Base-by-base conservation (phyloP, 2,113 vertebrate genomes). In the Mandrillus leucophaeus region DNA sequence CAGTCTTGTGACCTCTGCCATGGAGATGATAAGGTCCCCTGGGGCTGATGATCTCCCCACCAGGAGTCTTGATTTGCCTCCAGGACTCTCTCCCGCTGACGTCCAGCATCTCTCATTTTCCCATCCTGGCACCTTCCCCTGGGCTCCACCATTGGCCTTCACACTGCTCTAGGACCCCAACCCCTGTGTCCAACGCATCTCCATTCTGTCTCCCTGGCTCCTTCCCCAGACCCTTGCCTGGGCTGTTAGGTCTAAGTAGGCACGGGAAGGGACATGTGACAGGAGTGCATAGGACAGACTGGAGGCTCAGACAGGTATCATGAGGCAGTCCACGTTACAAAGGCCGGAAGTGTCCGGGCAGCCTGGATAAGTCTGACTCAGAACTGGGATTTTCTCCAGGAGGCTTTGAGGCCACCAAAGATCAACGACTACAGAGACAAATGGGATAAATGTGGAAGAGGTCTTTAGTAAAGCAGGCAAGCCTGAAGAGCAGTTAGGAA, bases 111-210 rank as follows among this genome's bases (percentile, higher is more conserved):
- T 35, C 27, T 35, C 14, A 61, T 61, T 13, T 22, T 48, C 35
- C 32, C 0, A 6, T 40, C 43, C 30, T 48, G 20, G 38, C 1
- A 52, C 35, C 35, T 61, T 30, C 23, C 32, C 0, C 38, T 25
- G 45, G n/a, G 5, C 3, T 16, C 48, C 32, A 13, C 6, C 1
- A 0, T 0, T 8, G 57, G 10, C 22, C 66, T 52, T 61, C 14
- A 0, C 3, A 23, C 1, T 35, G 18, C 45, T 66, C 52, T 32
- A 9, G 23, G 25, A 4, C 40, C 2, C 22, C 40, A 25, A 12
- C 3, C 8, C 5, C 50, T 70, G 13, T 70, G 40, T 43, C 30
- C 18, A 40, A 0, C 6, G 5, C 27, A 27, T 73, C 11, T 8
- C 12, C 30, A 6, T 57, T 35, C 17, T 40, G 57, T 66, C 16